Evolutionary conservation across 2,888 invertebrate species (phyloP), one percentile per base, ranked within the genome.

Genomic region (Tholera decimalis): DNA sequence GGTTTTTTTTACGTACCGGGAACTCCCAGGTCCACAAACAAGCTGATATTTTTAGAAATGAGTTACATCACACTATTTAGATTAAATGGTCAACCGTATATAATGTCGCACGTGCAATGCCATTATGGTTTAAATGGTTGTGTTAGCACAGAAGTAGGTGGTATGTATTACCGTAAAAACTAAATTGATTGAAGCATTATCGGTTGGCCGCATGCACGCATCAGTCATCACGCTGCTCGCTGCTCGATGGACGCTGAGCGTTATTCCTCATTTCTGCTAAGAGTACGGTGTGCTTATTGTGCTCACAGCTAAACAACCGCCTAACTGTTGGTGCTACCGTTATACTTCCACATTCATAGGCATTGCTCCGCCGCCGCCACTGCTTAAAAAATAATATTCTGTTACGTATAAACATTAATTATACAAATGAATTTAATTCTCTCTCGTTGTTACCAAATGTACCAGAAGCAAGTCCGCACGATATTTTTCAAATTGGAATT

Each of bases 251-350:
- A 66, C 41, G 49, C 53, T 24, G 82, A 77, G 78, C 79, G 83
- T 85, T 86, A 88, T 88, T 91, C 88, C 91, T 89, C 87, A 89
- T 90, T 88, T 88, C 85, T 87, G 87, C 79, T 24, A 81, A 85
- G 82, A 82, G 69, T 87, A 84, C 85, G 83, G 85, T 82, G 80
- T 77, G 72, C 70, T 70, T 82, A 85, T 82, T 74, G 82, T 77
- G 76, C 79, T 79, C 78, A 79, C 82, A 83, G 87, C 84, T 85
- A 80, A 85, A 84, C 85, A 85, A 83, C 84, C 81, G 74, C 69
- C 75, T 88, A 85, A 89, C 90, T 87, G 91, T 91, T 83, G 75
- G 74, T 56, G 73, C 70, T 77, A 85, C 91, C 89, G 91, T 89
- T 90, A 88, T 71, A 71, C 80, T 75, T 79, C 80, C 67, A 79